These are phyloP conservation scores for Listronotus oregonensis DNA, from an alignment of 1,140 invertebrate species.

Conservation along the genomic window DNA sequence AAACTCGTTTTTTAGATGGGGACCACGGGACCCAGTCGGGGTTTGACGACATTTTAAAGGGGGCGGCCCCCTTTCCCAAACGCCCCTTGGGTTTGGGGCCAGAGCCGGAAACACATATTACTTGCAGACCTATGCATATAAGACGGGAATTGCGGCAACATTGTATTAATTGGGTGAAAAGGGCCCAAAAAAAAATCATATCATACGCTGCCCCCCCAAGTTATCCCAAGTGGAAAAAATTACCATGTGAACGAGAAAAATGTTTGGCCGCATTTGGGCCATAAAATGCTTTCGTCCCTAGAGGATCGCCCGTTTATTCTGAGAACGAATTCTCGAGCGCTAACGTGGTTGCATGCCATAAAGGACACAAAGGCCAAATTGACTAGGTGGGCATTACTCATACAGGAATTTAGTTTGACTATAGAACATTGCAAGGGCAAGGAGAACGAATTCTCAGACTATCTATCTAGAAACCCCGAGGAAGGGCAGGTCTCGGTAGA, in stretches of 20 bases:
- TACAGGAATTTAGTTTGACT: slow-evolving; percentile 42
- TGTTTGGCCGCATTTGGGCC: slow-evolving; percentile 51
- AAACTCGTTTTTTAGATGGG: slow-evolving; percentile 17
- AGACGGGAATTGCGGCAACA: too few relatives aligned
- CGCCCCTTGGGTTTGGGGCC: slow-evolving; percentile 38
- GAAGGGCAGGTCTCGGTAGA: too few relatives aligned
- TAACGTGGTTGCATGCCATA: slow-evolving; percentile 42
- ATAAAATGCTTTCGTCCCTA: slow-evolving; percentile 50
- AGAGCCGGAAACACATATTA: slow-evolving; percentile 45
- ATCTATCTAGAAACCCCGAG: too few relatives aligned
- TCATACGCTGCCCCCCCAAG: slow-evolving; percentile 28
- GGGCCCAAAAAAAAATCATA: too few relatives aligned
- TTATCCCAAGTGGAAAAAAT: slow-evolving; percentile 7
- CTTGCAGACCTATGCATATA: slow-evolving; percentile 48
- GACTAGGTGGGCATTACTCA: slow-evolving; percentile 42
- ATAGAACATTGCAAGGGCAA: slow-evolving; percentile 38
- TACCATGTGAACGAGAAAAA: slow-evolving; percentile 32
- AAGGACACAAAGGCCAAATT: slow-evolving; percentile 46
- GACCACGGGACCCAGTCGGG: neutral
- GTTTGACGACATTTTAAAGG: slow-evolving; percentile 45
- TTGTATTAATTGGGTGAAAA: too few relatives aligned
- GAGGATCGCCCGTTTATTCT: slow-evolving; percentile 41
- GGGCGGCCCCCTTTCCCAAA: too few relatives aligned
- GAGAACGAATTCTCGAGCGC: slow-evolving; percentile 18
- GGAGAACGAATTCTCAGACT: slow-evolving; percentile 41